These are phyloP conservation scores for Heliconius cydno DNA, from an alignment of 2,888 invertebrate species.

Conservation along the genomic window DNA sequence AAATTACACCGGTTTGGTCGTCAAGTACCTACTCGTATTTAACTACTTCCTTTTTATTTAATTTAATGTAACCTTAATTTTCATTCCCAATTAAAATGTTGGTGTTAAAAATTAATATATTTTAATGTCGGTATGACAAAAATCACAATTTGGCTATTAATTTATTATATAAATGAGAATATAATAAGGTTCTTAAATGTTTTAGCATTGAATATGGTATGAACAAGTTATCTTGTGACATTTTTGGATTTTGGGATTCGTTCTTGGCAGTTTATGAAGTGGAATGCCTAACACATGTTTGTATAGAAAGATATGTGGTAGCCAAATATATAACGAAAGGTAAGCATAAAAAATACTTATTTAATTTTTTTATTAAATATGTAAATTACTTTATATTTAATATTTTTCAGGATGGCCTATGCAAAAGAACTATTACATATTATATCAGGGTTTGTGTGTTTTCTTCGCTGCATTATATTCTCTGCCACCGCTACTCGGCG, in stretches of 20 bases:
- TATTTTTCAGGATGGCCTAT: constrained; percentile 67
- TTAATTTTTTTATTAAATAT: too few species aligned
- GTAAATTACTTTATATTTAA: not conserved
- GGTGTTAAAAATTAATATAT: not conserved
- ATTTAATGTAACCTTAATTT: not conserved
- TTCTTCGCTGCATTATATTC: constrained; percentile 67
- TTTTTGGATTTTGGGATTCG: constrained; percentile 69
- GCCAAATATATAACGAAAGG: constrained; percentile 71
- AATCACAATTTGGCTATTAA: not conserved
- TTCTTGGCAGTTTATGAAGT: constrained; percentile 76
- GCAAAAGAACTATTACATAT: constrained; percentile 61
- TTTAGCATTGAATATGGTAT: constrained; percentile 55
- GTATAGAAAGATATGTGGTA: constrained; percentile 77
- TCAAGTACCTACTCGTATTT: not conserved
- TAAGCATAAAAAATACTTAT: constrained; percentile 50
- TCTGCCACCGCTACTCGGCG: constrained; percentile 65
- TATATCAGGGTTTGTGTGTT: constrained; percentile 64
- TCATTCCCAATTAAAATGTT: not conserved
- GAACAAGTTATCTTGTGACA: constrained; percentile 59
- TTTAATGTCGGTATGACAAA: not conserved
- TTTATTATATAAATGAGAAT: not conserved
- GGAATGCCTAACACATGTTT: constrained; percentile 73
- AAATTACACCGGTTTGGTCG: not conserved
- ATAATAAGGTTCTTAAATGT: not conserved
- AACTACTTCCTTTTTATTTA: not conserved